Percentiles rank a stretch among this genome's conserved stretches.
Evolutionary conservation across 2,113 vertebrate species (phyloP).

Genomic region (Oncorhynchus mykiss): DNA sequence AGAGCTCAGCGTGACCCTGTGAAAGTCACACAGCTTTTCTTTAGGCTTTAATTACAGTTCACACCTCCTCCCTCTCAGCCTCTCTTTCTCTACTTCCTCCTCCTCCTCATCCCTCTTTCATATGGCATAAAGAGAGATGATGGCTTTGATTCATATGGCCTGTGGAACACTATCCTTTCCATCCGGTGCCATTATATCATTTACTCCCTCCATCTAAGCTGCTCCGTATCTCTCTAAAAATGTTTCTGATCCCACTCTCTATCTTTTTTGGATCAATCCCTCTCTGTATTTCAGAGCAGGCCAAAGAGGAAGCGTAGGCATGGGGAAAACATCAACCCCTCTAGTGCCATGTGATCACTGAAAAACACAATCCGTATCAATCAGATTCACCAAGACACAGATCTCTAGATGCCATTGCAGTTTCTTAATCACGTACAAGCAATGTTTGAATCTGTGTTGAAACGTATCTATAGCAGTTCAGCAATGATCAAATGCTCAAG

Average conservation of each 20-base stretch:
- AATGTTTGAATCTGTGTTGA: too few relatives aligned
- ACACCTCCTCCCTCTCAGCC: conserved; percentile 41
- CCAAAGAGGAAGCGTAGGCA: background rate
- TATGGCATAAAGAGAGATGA: conserved; percentile 28
- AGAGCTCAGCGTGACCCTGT: conserved; percentile 52
- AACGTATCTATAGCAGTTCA: too few relatives aligned
- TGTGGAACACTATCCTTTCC: conserved; percentile 59
- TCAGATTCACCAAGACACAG: too few relatives aligned
- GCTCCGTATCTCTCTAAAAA: conserved; percentile 29
- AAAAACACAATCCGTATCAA: background rate
- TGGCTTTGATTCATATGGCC: conserved; percentile 63
- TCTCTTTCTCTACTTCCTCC: background rate
- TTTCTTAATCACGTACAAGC: too few relatives aligned
- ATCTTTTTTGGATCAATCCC: background rate
- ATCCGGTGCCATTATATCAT: conserved; percentile 49
- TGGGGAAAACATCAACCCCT: too few relatives aligned
- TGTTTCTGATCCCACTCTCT: background rate
- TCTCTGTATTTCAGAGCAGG: background rate
- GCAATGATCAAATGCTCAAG: too few relatives aligned
- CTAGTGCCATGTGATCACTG: background rate
- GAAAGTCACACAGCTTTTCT: conserved; percentile 46
- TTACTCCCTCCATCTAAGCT: conserved; percentile 45
- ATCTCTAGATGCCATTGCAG: background rate
- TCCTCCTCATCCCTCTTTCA: conserved; percentile 16
- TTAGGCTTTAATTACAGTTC: conserved; percentile 60